Conservation (phyloP, 1,140 invertebrate genomes). For the Heliconius hermathena region DNA sequence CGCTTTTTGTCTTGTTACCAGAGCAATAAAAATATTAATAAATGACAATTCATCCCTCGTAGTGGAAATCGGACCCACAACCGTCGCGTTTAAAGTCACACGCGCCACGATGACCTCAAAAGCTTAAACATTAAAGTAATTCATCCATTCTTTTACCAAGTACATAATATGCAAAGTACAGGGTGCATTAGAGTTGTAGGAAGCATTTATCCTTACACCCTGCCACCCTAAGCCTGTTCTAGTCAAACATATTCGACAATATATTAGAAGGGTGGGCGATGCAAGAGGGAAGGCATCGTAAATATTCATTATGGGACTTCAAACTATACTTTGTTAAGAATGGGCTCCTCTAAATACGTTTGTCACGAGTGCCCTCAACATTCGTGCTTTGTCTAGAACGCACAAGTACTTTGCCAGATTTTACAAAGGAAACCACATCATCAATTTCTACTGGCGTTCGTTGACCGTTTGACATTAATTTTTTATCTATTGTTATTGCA, state of each 20-base stretch:
- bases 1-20: too few relatives aligned
- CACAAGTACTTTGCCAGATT: background rate
- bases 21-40: too few relatives aligned
- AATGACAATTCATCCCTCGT: too few relatives aligned
- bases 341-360: conserved; percentile 26
- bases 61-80: too few relatives aligned
- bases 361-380: conserved; percentile 20
- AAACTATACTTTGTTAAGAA: conserved; percentile 34
- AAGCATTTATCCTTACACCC: conserved; percentile 19
- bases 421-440: conserved; percentile 6
- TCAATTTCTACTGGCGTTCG: background rate
- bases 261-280: conserved; percentile 26
- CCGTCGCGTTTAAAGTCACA: too few relatives aligned
- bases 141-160: background rate
- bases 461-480: background rate
- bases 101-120: too few relatives aligned
- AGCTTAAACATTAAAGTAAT: background rate
- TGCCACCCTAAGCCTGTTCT: conserved; percentile 18
- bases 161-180: conserved; percentile 19
- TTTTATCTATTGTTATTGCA: background rate
- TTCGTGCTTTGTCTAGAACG: conserved; percentile 13
- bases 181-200: conserved; percentile 19
- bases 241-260: conserved; percentile 35
- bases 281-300: conserved; percentile 19
- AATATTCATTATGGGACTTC: conserved; percentile 34